Evolutionary conservation across 2,888 invertebrate genomes (phyloP), one percentile per base, ranked within the genome.

Genomic region (Temnothorax ravouxi): DNA sequence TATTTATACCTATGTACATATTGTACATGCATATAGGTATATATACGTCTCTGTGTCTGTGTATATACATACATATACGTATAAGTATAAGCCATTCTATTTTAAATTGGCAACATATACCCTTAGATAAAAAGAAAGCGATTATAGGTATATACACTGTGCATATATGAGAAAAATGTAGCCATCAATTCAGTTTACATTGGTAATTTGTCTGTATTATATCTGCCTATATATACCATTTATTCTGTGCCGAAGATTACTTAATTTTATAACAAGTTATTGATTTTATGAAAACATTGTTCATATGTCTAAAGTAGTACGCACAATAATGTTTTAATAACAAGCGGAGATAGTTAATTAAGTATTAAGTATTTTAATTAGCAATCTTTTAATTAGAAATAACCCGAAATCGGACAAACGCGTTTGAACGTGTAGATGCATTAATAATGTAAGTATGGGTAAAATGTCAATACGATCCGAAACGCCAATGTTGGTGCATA

Each of bases 341-440:
- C 8, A 72, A 52, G 15, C 59, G 6, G 25, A 13, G 62, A 41
- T 21, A 52, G 62, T 75, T 75, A 76, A 62, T 76, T 41, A 64
- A 64, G 52, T 64, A 62, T 76, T 41, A 64, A 64, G 52, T 64
- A 52, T 52, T 76, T 52, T 38, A 76, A 76, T 64, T 38, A 64
- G 38, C 34, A 21, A 18, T 61, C 13, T 25, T 66, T 66, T 66
- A 66, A 66, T 66, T 66, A 25, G 18, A 41, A 52, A 64, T 41
- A 76, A 54, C 11, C 38, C 41, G 2, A 76, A 62, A 29, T 62
- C 52, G 25, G 38, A 76, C 29, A 25, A 64, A 59, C 8, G 18
- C n/a, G 3, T 41, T 76, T 76, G 52, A 64, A 18, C 18, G 5
- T 75, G 18, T 25, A 8, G 38, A 52, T 38, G 38, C 64, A 52